A percentile compares a stretch with the other conserved stretches of the same genome.
phyloP scores from a whole-genome alignment of 2,797 vertebrate species.

The Gambelia wislizenii region DNA sequence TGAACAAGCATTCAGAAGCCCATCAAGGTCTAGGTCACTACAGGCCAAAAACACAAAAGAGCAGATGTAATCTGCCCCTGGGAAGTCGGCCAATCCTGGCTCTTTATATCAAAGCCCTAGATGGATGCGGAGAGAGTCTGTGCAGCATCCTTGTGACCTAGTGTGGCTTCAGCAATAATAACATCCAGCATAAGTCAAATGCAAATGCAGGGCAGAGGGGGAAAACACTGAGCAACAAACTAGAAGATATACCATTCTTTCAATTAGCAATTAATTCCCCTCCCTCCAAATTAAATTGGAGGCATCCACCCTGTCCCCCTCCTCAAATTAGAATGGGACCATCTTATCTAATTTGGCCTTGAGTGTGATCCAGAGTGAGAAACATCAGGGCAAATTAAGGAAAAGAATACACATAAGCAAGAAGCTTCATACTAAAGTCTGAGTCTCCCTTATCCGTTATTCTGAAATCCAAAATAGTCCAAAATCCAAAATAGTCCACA shows the following conservation, averaged over 20 bases:
- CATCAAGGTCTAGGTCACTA: not conserved
- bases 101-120: not conserved
- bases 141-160: not conserved
- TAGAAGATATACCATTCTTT: not conserved
- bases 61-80: not conserved
- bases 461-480: too few species aligned
- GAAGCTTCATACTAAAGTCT: too few species aligned
- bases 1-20: not conserved
- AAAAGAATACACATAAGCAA: too few species aligned
- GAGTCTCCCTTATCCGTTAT: too few species aligned
- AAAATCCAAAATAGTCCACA: too few species aligned
- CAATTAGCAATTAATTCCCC: not conserved
- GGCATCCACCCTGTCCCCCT: not conserved
- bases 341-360: not conserved
- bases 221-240: not conserved
- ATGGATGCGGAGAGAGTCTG: constrained; percentile 1
- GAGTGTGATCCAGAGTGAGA: not conserved
- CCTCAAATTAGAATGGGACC: not conserved
- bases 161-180: not conserved
- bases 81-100: constrained; percentile 43
- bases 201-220: not conserved
- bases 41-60: constrained; percentile 37
- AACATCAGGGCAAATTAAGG: too few species aligned
- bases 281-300: not conserved
- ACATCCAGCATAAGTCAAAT: not conserved